Conservation (phyloP, 2,113 vertebrate species). For the Pseudonaja textilis region DNA sequence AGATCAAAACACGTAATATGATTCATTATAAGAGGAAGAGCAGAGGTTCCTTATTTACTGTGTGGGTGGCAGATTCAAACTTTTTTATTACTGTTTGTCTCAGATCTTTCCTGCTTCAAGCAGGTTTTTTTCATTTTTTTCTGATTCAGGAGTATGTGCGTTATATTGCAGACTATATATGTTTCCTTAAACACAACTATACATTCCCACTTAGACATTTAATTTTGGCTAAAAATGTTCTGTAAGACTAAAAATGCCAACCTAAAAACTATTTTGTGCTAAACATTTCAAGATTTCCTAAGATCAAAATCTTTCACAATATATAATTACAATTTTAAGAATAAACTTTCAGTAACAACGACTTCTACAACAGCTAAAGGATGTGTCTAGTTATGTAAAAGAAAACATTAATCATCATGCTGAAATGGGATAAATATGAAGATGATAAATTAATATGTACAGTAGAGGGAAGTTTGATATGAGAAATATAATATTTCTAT, state of each 20-base stretch:
- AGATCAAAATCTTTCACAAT: conserved; percentile 30
- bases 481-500: neutral
- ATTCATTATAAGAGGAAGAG: neutral
- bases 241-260: neutral
- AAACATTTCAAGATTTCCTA: neutral
- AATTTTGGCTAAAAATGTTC: neutral
- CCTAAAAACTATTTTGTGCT: conserved; percentile 3
- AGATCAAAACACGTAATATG: neutral
- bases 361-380: neutral
- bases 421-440: neutral
- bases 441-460: neutral
- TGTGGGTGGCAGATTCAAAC: neutral
- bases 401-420: neutral
- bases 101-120: neutral
- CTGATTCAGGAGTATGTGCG: neutral
- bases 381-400: neutral
- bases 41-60: neutral
- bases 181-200: neutral
- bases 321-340: conserved; percentile 16
- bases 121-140: neutral
- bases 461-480: neutral
- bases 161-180: neutral
- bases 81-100: neutral
- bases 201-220: conserved; percentile 2
- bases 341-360: conserved; percentile 9